Evolutionary conservation across 2,113 vertebrate species (phyloP), one percentile per base, ranked within the genome.

Genomic region (Heterotilapia buettikoferi): DNA sequence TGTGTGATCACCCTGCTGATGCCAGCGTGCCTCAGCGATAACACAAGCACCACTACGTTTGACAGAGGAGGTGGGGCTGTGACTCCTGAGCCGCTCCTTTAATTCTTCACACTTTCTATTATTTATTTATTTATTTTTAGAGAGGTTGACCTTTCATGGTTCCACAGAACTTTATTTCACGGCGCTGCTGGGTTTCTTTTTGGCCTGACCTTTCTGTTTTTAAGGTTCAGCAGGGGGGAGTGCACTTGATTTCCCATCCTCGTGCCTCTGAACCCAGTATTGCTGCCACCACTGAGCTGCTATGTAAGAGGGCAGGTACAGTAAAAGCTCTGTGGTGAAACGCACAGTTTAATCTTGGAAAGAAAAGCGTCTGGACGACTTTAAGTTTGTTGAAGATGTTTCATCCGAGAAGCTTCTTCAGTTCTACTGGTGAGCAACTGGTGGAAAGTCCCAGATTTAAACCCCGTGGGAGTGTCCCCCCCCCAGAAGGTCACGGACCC

Each of bases 291-390:
- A 24, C 8, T 26, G 40, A 73, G 21, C 40, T 24, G n/a, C 16
- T 1, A 11, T 26, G 21, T 7, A 26, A 18, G 40, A 26, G 68
- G 31, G 9, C 21, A 16, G 68, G 13, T 5, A 6, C 13, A 5
- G 13, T 29, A 43, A 73, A 0, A 45, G 40, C 6, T 76, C 33
- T 36, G 0, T 3, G 9, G 43, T 47, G 38, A 68, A 68, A 26
- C 21, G 0, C 61, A 9, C 57, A 9, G 29, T 33, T 61, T 61
- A 33, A 31, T 29, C 31, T 63, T 4, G 18, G 6, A 66, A 3
- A 10, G 53, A 24, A 54, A 54, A 24, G 1, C 4, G 0, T 18
- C 26, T 9, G 56, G 24, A 59, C 1, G 4, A 16, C 56, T 57
- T 57, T 57, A 18, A 31, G 14, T 59, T 18, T 57, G 13, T 3